Percentiles rank a stretch among this genome's conserved stretches.
These are phyloP conservation scores for Drosophila nigrodunni DNA, from an alignment of 1,140 invertebrate genomes.

Conservation along the genomic window DNA sequence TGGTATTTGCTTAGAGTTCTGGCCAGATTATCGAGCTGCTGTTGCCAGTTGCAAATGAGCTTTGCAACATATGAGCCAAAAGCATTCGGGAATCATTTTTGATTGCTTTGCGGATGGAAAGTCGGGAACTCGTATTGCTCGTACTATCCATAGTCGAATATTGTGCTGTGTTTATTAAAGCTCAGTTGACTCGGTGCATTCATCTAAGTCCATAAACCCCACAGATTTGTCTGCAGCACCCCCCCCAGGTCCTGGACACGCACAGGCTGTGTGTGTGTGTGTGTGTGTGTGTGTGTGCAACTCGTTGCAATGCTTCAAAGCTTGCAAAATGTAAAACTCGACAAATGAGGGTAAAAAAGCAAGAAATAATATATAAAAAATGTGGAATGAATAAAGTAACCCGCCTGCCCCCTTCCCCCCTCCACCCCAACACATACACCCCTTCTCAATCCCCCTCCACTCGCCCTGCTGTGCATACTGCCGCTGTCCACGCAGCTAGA, in stretches of 20 bases:
- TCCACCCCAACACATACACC: background rate
- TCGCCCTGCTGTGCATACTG: no score
- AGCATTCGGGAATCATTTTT: no score
- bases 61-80: no score
- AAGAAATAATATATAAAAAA: slow-evolving; percentile 20
- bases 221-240: slow-evolving; percentile 22
- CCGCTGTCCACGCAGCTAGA: slow-evolving; percentile 17
- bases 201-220: slow-evolving; percentile 28
- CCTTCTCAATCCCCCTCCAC: background rate
- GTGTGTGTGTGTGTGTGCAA: slow-evolving; percentile 25
- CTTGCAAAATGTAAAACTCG: slow-evolving; percentile 28
- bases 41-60: no score
- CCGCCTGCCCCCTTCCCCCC: background rate
- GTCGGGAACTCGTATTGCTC: no score
- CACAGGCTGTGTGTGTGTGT: slow-evolving; percentile 12
- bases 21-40: no score
- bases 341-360: slow-evolving; percentile 37
- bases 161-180: slow-evolving; percentile 26
- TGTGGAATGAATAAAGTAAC: slow-evolving; percentile 8
- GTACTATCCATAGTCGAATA: background rate
- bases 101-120: background rate
- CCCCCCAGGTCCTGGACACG: background rate
- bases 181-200: slow-evolving; percentile 33
- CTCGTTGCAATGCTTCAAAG: slow-evolving; percentile 45
- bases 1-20: no score